Evolutionary conservation across 2,113 vertebrate species (phyloP), one percentile per base, ranked within the genome.

Genomic region (Fulmarus glacialis): DNA sequence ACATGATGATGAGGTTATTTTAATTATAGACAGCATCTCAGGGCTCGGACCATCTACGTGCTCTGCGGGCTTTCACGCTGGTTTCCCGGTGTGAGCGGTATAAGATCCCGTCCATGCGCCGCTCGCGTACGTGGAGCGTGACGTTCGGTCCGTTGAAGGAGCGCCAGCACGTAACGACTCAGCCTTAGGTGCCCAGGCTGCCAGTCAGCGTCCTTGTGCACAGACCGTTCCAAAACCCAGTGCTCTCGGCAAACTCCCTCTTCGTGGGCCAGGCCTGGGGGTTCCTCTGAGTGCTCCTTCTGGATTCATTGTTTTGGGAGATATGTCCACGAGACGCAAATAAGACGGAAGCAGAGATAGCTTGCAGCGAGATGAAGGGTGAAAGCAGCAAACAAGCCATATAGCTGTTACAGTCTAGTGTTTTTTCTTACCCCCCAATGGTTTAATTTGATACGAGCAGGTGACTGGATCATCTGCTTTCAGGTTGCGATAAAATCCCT

Each of bases 111-210:
- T 26, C 59, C 21, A 2, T 1, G 23, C 26, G 38, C 14, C 4
- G 5, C 43, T 66, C 5, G 3, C 6, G 2, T 32, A 50, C 3
- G 3, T 7, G 56, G 40, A 43, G 32, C 1, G 1, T 13, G 27
- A 32, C 3, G 8, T 27, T 50, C 3, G 2, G 53, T 43, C 58
- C 2, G 3, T 23, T 40, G n/a, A 24, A 12, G 36, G 38, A 27
- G 18, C 38, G 27, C 32, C 8, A 5, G 36, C 27, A 34, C 15
- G 0, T 12, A 27, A 32, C 1, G 5, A 52, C 32, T 50, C 20
- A 9, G 53, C 16, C 18, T 3, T 13, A 9, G 15, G 19, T 34
- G 19, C 29, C 22, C 0, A 1, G 19, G 38, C 3, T n/a, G 38
- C 29, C 29, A 6, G 18, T 34, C 19, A 2, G 21, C 1, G 3